phyloP scores from a whole-genome alignment of 1,140 invertebrate species.

The Drosophila kikkawai region DNA sequence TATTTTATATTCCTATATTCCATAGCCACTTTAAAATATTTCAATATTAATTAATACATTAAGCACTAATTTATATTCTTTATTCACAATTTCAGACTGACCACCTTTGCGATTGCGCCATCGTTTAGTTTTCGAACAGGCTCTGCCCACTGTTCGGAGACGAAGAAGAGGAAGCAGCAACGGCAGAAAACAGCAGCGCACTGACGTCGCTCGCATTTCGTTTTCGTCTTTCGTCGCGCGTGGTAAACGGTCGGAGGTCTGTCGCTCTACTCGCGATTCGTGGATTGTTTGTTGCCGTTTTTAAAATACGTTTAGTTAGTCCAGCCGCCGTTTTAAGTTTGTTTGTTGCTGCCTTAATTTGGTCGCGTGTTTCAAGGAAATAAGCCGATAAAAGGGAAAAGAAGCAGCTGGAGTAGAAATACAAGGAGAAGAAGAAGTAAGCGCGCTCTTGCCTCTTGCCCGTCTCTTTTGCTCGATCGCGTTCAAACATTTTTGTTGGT shows the following conservation, averaged over 20 bases:
- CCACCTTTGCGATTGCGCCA: constrained; percentile 6
- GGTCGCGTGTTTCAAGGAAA: constrained; percentile 14
- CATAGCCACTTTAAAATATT: neutral
- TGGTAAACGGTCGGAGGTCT: constrained; percentile 37
- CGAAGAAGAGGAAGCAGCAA: constrained; percentile 11
- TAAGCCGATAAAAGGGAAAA: constrained; percentile 2
- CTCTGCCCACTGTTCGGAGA: constrained; percentile 17
- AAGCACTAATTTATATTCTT: neutral
- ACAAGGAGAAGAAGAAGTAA: constrained; percentile 28
- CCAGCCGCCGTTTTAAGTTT: constrained; percentile 4
- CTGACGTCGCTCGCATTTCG: constrained; percentile 44
- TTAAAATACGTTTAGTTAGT: constrained; percentile 23
- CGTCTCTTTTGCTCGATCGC: constrained; percentile 35
- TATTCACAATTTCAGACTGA: neutral
- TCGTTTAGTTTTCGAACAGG: neutral
- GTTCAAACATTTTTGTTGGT: constrained; percentile 39
- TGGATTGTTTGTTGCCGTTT: constrained; percentile 27
- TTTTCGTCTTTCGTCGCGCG: constrained; percentile 70
- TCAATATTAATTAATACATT: neutral
- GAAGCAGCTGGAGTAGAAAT: constrained; percentile 3
- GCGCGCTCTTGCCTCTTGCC: constrained; percentile 5
- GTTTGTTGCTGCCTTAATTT: constrained; percentile 13
- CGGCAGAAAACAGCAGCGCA: constrained; percentile 6
- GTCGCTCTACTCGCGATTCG: constrained; percentile 14
- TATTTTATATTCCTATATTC: neutral